These are phyloP conservation scores for Stenodema calcarata DNA, from an alignment of 2,888 invertebrate genomes.

Conservation along the genomic window DNA sequence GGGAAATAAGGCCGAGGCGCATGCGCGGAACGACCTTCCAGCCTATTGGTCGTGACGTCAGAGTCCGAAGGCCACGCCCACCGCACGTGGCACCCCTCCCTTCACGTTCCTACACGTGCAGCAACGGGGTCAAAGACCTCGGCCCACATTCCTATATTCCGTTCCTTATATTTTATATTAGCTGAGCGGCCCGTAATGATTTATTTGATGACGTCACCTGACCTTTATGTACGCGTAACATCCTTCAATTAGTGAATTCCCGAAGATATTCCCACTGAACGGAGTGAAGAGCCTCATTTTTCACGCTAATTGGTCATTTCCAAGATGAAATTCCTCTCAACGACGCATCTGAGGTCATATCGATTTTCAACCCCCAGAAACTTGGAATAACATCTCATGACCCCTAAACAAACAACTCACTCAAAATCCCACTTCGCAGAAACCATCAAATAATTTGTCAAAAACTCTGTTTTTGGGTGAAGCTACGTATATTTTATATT, in stretches of 20 bases:
- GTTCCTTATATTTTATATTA: constrained; percentile 4
- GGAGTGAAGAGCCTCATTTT: too few species aligned
- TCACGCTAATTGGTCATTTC: too few species aligned
- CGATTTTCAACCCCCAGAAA: too few species aligned
- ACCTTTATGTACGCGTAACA: neutral
- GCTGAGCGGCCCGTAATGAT: neutral
- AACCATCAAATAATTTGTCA: too few species aligned
- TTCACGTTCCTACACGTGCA: constrained; percentile 39
- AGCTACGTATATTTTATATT: too few species aligned
- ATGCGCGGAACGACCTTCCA: constrained; percentile 22
- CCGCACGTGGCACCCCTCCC: constrained; percentile 33
- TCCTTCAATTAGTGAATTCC: neutral
- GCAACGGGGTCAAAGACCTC: constrained; percentile 45
- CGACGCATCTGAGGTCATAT: too few species aligned
- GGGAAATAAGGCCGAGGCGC: constrained; percentile 21
- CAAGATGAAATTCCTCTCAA: too few species aligned
- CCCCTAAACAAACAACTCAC: too few species aligned
- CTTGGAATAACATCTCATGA: too few species aligned
- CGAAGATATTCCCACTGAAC: neutral
- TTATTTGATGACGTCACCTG: constrained; percentile 21
- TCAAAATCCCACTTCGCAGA: too few species aligned
- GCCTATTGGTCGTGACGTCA: constrained; percentile 46
- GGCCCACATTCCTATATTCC: constrained; percentile 48
- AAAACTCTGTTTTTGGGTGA: too few species aligned
- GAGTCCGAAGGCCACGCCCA: constrained; percentile 13